Percentiles rank a stretch among this genome's conserved stretches.
Evolutionary conservation across 2,113 vertebrate genomes (phyloP).

Genomic region (Rhynchomys soricoides): DNA sequence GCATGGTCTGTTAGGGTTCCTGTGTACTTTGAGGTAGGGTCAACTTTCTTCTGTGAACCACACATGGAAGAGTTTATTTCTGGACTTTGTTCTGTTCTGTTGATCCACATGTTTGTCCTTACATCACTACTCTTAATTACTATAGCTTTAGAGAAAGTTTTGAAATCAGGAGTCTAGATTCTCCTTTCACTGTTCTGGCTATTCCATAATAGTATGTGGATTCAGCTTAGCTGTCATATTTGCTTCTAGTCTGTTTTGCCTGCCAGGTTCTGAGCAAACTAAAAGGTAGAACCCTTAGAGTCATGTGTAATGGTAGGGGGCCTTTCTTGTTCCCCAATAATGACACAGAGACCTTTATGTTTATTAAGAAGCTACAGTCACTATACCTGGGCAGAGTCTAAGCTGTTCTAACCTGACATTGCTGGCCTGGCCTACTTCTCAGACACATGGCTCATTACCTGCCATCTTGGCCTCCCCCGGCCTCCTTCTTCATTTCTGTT

Average conservation of each 20-base stretch:
- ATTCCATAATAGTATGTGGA: background rate
- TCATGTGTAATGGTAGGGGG: no score
- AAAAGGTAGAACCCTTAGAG: background rate
- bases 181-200: conserved; percentile 20
- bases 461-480: no score
- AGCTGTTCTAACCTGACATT: no score
- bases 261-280: background rate
- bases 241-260: background rate
- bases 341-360: no score
- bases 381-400: no score
- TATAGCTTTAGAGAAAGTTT: background rate
- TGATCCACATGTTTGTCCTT: background rate
- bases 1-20: background rate
- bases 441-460: no score
- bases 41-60: background rate
- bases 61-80: conserved; percentile 27
- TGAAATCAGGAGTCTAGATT: background rate
- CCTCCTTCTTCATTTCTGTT: no score
- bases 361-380: no score
- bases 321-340: no score
- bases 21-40: background rate
- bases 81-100: background rate
- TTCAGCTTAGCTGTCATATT: background rate
- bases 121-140: background rate
- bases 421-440: no score